A percentile compares a stretch with the other conserved stretches of the same genome.
phyloP scores from a whole-genome alignment of 2,888 invertebrate species.

The Caenorhabditis angaria region DNA sequence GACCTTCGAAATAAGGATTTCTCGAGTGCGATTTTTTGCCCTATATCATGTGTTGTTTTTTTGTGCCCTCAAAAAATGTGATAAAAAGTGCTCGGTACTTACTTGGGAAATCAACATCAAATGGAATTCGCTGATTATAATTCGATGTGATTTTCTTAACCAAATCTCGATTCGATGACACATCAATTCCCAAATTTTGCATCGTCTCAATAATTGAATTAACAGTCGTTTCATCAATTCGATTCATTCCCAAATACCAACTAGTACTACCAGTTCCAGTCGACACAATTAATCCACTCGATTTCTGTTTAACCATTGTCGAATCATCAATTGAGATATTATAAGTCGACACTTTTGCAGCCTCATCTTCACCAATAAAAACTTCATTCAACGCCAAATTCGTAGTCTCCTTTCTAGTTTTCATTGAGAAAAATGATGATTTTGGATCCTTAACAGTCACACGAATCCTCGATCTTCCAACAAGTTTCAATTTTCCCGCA shows the following conservation, averaged over 20 bases:
- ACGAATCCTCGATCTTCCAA: conserved; percentile 88
- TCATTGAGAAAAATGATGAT: conserved; percentile 71
- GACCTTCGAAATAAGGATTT: neutral
- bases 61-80: neutral
- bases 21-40: no score
- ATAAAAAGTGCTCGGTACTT: conserved; percentile 10
- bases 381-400: conserved; percentile 94
- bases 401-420: conserved; percentile 75
- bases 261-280: conserved; percentile 98
- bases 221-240: conserved; percentile 46
- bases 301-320: conserved; percentile 86
- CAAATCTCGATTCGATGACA: conserved; percentile 29
- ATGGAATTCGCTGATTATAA: conserved; percentile 51
- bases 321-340: conserved; percentile 77
- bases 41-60: neutral
- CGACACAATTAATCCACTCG: conserved; percentile 92
- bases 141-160: conserved; percentile 37
- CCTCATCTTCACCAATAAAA: conserved; percentile 93
- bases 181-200: conserved; percentile 43
- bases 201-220: conserved; percentile 46
- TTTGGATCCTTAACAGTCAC: conserved; percentile 78
- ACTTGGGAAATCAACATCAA: conserved; percentile 53
- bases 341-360: conserved; percentile 78
- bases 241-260: conserved; percentile 78
- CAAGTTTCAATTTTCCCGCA: conserved; percentile 77